Percentiles rank a stretch among this genome's conserved stretches.
These are phyloP conservation scores for Crocuta crocuta DNA, from an alignment of 2,113 vertebrate genomes.

Conservation along the genomic window DNA sequence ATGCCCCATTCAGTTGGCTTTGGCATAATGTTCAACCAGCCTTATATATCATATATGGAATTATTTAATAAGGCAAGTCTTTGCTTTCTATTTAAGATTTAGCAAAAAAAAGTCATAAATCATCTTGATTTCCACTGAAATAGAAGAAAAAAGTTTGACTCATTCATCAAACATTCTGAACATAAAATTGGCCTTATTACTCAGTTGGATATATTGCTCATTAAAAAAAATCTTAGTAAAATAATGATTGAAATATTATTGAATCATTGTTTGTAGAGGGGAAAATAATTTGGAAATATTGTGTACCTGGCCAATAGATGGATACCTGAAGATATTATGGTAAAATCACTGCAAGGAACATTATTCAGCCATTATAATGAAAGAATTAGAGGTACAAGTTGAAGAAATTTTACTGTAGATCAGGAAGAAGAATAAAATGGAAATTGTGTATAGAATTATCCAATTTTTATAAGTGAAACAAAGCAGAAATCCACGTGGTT, in stretches of 20 bases:
- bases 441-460: background rate
- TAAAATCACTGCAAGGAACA: background rate
- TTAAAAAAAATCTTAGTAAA: background rate
- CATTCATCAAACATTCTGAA: background rate
- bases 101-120: background rate
- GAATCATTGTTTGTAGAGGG: background rate
- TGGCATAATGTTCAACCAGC: background rate
- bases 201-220: background rate
- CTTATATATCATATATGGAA: background rate
- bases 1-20: background rate
- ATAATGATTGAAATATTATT: background rate
- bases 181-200: background rate
- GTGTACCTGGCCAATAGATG: background rate
- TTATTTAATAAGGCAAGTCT: background rate
- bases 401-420: background rate
- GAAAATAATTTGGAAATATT: background rate
- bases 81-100: background rate
- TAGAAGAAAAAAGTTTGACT: slow-evolving; percentile 7
- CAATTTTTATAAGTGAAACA: slow-evolving; percentile 22
- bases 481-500: background rate
- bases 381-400: background rate
- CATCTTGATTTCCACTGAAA: background rate
- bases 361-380: background rate
- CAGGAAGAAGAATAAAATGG: background rate
- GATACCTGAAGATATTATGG: background rate